Percentiles rank a stretch among this genome's conserved stretches.
phyloP scores from a whole-genome alignment of 2,888 invertebrate genomes.

The Iphiclides podalirius region DNA sequence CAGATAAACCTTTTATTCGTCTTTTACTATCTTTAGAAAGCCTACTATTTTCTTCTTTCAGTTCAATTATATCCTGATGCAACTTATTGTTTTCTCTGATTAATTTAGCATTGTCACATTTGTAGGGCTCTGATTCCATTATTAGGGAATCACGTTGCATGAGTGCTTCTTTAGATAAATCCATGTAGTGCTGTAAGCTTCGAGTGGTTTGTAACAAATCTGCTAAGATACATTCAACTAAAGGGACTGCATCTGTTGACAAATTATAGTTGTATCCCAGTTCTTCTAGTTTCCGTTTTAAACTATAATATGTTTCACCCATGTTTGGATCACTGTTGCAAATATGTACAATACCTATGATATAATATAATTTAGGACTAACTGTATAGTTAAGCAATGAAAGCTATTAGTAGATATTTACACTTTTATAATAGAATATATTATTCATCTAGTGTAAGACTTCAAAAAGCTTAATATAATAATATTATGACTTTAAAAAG shows the following conservation, averaged over 20 bases:
- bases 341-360: no score
- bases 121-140: slow-evolving; percentile 87
- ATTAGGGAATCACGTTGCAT: slow-evolving; percentile 85
- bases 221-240: slow-evolving; percentile 89
- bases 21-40: slow-evolving; percentile 80
- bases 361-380: no score
- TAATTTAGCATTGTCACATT: slow-evolving; percentile 88
- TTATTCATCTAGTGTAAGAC: no score
- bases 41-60: slow-evolving; percentile 83
- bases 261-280: slow-evolving; percentile 90
- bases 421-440: no score
- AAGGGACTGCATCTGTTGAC: slow-evolving; percentile 86
- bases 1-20: slow-evolving; percentile 81
- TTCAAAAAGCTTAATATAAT: no score
- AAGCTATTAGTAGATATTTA: no score
- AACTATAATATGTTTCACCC: slow-evolving; percentile 15
- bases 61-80: slow-evolving; percentile 82
- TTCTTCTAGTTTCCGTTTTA: slow-evolving; percentile 84
- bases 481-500: no score
- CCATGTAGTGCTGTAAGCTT: slow-evolving; percentile 91
- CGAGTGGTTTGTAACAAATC: slow-evolving; percentile 94
- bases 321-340: no score
- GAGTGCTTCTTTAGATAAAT: slow-evolving; percentile 84
- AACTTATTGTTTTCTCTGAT: slow-evolving; percentile 88
- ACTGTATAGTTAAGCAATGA: no score